Percentiles rank a stretch among this genome's conserved stretches.
phyloP scores from a whole-genome alignment of 2,113 vertebrate genomes.

The Tupaia tana region DNA sequence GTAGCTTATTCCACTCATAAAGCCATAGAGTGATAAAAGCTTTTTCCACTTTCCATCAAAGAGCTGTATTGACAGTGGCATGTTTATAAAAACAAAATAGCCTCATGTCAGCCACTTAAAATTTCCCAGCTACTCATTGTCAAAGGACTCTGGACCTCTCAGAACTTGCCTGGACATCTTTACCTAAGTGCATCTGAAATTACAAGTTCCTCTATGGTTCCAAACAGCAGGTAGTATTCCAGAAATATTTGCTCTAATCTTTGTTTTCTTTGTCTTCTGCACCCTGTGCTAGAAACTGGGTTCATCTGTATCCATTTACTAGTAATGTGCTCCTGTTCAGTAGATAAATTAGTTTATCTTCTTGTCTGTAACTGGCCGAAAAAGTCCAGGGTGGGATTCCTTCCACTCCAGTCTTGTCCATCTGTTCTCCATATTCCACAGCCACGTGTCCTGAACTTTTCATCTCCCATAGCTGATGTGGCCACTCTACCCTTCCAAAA shows the following conservation, averaged over 20 bases:
- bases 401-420: not conserved
- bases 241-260: slow-evolving; percentile 2
- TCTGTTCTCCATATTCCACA: slow-evolving; percentile 60
- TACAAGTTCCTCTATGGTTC: not conserved
- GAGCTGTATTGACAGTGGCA: not conserved
- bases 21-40: not conserved
- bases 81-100: slow-evolving; percentile 16
- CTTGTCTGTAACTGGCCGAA: slow-evolving; percentile 11
- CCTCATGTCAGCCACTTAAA: not conserved
- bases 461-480: slow-evolving; percentile 73
- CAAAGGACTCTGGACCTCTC: not conserved
- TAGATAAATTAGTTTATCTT: slow-evolving; percentile 48
- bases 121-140: slow-evolving; percentile 3
- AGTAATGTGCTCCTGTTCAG: slow-evolving; percentile 37
- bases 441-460: slow-evolving; percentile 46
- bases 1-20: slow-evolving; percentile 41
- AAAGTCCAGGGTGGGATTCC: not conserved
- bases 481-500: slow-evolving; percentile 49
- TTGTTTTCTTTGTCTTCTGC: not conserved
- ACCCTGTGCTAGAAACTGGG: not conserved
- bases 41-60: slow-evolving; percentile 14
- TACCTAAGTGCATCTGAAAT: not conserved
- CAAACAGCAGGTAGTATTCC: not conserved
- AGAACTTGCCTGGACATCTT: not conserved
- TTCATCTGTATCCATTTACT: slow-evolving; percentile 55